These are phyloP conservation scores for Microcebus ravelobensis DNA, from an alignment of 2,113 vertebrate species.

Conservation along the genomic window DNA sequence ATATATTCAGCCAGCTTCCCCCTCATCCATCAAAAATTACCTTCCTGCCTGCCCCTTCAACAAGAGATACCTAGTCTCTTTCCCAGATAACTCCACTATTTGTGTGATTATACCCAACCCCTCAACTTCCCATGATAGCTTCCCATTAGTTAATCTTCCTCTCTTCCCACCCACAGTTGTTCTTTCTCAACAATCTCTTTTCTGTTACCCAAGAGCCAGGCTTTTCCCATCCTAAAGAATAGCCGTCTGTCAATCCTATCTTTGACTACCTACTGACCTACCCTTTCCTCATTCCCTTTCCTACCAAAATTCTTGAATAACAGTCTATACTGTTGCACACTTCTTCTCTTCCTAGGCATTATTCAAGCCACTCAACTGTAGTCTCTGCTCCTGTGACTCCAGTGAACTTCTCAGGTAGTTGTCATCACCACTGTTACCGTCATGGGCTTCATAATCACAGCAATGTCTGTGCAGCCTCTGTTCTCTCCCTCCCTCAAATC, in stretches of 20 bases:
- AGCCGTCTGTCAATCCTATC: background rate
- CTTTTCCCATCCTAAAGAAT: background rate
- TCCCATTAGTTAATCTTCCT: background rate
- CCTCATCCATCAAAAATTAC: background rate
- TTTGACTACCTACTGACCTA: background rate
- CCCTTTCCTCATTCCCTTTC: background rate
- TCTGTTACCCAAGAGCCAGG: background rate
- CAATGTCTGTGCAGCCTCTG: background rate
- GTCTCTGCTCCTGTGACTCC: background rate
- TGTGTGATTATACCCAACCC: background rate
- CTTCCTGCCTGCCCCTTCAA: background rate
- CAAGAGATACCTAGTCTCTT: background rate
- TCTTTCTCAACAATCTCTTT: background rate
- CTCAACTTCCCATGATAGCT: background rate
- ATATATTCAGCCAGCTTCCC: background rate
- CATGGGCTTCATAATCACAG: too few relatives aligned
- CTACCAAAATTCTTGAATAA: background rate
- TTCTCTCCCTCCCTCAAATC: background rate
- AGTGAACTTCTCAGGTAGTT: background rate
- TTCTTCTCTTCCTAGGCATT: background rate
- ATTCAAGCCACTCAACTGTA: background rate
- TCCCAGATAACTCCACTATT: background rate
- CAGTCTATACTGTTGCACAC: background rate
- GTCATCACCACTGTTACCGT: background rate
- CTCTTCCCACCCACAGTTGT: background rate